Conservation (phyloP, 2,113 vertebrate genomes). For the Rallus limicola region DNA sequence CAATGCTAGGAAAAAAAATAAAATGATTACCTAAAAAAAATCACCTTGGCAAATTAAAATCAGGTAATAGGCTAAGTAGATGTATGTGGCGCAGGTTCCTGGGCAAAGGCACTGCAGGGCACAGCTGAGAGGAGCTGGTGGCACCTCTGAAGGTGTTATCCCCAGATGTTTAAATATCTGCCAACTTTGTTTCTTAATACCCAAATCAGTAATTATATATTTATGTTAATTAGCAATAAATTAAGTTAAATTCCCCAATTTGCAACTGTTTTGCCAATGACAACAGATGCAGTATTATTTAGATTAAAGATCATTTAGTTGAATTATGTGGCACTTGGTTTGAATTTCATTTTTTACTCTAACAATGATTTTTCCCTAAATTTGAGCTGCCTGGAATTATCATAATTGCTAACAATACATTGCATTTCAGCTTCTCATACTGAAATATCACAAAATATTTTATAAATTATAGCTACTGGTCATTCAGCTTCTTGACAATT, state of each 20-base stretch:
- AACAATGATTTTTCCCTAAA: neutral
- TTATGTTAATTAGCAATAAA: neutral
- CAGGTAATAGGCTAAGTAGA: neutral
- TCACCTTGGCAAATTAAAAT: neutral
- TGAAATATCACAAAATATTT: neutral
- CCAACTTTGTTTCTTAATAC: neutral
- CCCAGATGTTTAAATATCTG: neutral
- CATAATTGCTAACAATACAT: neutral
- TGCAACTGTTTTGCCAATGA: neutral
- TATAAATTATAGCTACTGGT: neutral
- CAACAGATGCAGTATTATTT: neutral
- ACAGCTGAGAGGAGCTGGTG: neutral
- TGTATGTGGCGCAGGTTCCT: too few relatives aligned
- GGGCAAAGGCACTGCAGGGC: neutral
- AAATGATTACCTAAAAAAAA: neutral
- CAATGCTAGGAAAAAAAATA: neutral
- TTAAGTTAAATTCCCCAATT: neutral
- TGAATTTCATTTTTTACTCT: neutral
- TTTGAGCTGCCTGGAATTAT: neutral
- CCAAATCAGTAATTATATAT: neutral
- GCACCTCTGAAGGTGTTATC: neutral
- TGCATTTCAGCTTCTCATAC: neutral
- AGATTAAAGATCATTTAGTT: neutral
- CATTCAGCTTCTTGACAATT: neutral
- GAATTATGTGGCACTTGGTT: neutral